Base-by-base conservation (phyloP, 2,888 invertebrate species). In the Dioctria linearis region DNA sequence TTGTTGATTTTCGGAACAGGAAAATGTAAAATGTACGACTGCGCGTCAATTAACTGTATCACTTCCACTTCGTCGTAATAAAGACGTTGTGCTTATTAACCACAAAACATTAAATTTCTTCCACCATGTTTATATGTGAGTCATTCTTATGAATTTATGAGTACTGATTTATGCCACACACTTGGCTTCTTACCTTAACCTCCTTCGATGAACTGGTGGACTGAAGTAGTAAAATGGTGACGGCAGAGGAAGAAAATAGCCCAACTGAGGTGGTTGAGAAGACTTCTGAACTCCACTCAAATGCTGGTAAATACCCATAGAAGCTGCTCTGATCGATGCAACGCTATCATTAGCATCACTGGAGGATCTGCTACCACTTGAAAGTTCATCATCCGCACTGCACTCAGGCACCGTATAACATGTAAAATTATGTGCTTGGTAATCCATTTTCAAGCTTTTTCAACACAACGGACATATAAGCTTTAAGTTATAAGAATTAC, bases 241-340 rank as follows among this genome's bases (percentile, higher is more conserved):
- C 80, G 87, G 84, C 80, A 89, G 84, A 5, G 92, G 92, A 83
- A 92, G 91, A 85, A 92, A 92, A 85, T 92, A 92, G 0, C 92
- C 92, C 84, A 92, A 87, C 85, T 92, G 92, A 6, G 92, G 91
- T 57, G 86, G 83, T 4, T 6, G 79, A 13, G 84, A 79, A 59
- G 49, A 51, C 25, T 69, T 49, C 11, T 69, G 69, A 0, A 9
- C 42, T 59, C 83, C 78, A 78, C 83, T 84, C 5, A 84, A 82
- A 80, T 86, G 85, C 66, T 87, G 86, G 82, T 84, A 87, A 79
- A 86, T 82, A 71, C 87, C 86, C 83, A 87, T 76, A 82, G 86
- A 86, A 6, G 85, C 85, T 39, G 84, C 84, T 80, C 81, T 86
- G 84, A 78, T 84, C 83, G 61, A 84, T 69, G 71, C 84, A 25